Percentiles rank a stretch among this genome's conserved stretches.
phyloP scores from a whole-genome alignment of 2,797 vertebrate genomes.

The Acanthurus leucopareius region DNA sequence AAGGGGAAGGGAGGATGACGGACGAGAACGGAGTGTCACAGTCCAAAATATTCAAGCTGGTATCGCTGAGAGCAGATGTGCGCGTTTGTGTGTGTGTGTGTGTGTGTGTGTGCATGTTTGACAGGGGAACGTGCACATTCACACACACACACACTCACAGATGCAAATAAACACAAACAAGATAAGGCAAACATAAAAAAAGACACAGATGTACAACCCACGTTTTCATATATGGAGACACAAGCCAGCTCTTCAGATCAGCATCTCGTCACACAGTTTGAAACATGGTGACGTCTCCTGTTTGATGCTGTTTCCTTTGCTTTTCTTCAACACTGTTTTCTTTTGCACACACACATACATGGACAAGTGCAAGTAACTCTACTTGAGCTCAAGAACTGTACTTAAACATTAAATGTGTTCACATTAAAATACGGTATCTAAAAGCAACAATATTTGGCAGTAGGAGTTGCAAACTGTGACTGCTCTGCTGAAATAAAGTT shows the following conservation, averaged over 20 bases:
- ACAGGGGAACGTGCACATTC: slow-evolving; percentile 25
- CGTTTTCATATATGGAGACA: slow-evolving; percentile 7
- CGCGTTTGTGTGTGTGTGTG: slow-evolving; percentile 39
- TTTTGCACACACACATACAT: no score
- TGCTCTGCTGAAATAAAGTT: background rate
- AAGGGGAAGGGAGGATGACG: background rate
- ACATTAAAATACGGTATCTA: no score
- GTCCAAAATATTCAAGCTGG: slow-evolving; percentile 20
- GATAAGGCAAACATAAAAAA: slow-evolving; percentile 37
- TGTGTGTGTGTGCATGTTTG: slow-evolving; percentile 39
- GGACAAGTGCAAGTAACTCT: no score
- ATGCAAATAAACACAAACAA: slow-evolving; percentile 38
- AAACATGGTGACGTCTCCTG: no score
- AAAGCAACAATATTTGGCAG: no score
- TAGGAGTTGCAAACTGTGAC: no score
- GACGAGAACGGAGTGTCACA: slow-evolving; percentile 12
- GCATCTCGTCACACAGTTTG: background rate
- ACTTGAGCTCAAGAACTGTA: no score
- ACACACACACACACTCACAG: slow-evolving; percentile 10
- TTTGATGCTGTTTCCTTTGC: no score
- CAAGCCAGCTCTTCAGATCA: background rate
- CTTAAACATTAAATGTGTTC: no score
- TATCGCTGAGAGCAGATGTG: slow-evolving; percentile 35
- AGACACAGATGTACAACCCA: slow-evolving; percentile 17
- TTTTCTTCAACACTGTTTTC: no score